These are phyloP conservation scores for Holotrichia oblita DNA, from an alignment of 1,140 invertebrate species.

Conservation along the genomic window DNA sequence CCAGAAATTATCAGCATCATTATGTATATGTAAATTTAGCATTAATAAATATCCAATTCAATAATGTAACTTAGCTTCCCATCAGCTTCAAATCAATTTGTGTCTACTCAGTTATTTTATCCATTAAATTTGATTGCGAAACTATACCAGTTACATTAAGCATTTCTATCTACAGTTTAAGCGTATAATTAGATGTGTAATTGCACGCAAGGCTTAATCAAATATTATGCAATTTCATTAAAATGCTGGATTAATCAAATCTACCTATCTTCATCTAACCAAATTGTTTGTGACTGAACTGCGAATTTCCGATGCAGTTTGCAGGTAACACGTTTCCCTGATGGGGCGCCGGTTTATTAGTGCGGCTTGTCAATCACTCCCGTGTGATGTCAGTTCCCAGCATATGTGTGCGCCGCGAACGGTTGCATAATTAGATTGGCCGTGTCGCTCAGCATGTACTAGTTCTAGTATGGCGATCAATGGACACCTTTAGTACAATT, in stretches of 20 bases:
- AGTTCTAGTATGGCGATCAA: constrained; percentile 44
- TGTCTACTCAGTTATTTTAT: too few relatives aligned
- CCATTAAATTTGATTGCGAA: too few relatives aligned
- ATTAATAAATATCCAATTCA: too few relatives aligned
- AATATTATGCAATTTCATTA: constrained; percentile 9
- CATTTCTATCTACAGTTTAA: too few relatives aligned
- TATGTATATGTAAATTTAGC: too few relatives aligned
- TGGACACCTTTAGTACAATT: constrained; percentile 54
- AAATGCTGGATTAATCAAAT: constrained; percentile 9
- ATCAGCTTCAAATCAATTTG: too few relatives aligned
- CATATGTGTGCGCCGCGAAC: constrained; percentile 49
- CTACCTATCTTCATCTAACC: not conserved
- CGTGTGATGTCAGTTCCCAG: constrained; percentile 48
- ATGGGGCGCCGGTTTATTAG: constrained; percentile 45
- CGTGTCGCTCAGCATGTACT: constrained; percentile 51
- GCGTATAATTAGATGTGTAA: not conserved
- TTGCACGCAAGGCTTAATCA: constrained; percentile 4
- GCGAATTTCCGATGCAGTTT: constrained; percentile 23
- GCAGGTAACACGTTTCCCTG: constrained; percentile 1
- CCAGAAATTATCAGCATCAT: too few relatives aligned
- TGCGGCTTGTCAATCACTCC: constrained; percentile 56
- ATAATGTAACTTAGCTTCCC: too few relatives aligned
- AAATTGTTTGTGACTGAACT: constrained; percentile 26
- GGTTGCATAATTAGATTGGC: constrained; percentile 58
- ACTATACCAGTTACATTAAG: too few relatives aligned